phyloP scores from a whole-genome alignment of 2,888 invertebrate genomes.

The Cerceris ruficornis region DNA sequence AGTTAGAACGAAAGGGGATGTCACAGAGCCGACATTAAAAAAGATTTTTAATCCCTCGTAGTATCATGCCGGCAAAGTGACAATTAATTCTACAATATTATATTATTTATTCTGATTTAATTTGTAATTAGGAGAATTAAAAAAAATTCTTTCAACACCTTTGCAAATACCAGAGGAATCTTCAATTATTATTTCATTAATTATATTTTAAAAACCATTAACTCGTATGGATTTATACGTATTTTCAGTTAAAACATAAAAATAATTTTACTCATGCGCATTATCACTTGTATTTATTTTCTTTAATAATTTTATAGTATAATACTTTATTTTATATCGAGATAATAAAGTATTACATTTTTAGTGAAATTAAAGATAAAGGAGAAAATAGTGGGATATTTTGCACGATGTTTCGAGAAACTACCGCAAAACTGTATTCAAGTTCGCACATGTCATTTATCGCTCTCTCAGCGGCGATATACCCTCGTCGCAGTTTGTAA shows the following conservation, averaged over 20 bases:
- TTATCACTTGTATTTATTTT: not conserved
- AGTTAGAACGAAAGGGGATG: slow-evolving; percentile 16
- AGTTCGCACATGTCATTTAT: not conserved
- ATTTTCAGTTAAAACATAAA: not conserved
- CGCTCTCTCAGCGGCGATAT: not conserved
- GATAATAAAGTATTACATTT: too few relatives aligned
- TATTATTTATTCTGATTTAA: not conserved
- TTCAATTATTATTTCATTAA: too few relatives aligned
- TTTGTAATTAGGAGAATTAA: not conserved
- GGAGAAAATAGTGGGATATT: not conserved
- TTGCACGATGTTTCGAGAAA: not conserved
- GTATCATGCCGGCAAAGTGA: slow-evolving; percentile 14
- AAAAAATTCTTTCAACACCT: not conserved
- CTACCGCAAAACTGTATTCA: not conserved
- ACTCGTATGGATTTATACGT: not conserved
- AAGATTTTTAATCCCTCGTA: slow-evolving; percentile 2
- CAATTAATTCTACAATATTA: slow-evolving; percentile 7
- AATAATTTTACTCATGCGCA: not conserved
- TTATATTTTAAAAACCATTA: too few relatives aligned
- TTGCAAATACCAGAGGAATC: too few relatives aligned
- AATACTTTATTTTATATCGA: too few relatives aligned
- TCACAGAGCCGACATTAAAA: slow-evolving; percentile 25
- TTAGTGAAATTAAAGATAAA: too few relatives aligned
- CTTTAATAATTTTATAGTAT: too few relatives aligned
- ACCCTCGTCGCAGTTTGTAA: not conserved